These are phyloP conservation scores for Camponotus fellah DNA, from an alignment of 2,888 invertebrate species.

Conservation along the genomic window DNA sequence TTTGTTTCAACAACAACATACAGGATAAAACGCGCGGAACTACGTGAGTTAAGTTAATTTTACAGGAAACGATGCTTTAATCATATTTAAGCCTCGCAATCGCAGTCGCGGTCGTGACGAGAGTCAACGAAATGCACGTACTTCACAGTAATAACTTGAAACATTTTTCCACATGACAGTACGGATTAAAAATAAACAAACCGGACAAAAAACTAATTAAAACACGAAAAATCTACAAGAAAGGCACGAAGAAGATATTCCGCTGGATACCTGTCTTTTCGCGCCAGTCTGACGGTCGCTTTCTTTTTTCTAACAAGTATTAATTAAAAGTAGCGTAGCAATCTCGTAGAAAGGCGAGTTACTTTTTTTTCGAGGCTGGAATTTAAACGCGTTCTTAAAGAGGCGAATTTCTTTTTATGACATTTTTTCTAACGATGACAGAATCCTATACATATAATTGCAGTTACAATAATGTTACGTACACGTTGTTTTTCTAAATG, in stretches of 20 bases:
- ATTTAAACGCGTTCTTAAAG: constrained; percentile 37
- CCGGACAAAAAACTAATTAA: constrained; percentile 51
- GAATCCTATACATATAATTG: constrained; percentile 7
- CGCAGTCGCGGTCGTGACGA: not conserved
- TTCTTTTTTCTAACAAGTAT: constrained; percentile 26
- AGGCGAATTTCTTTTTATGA: constrained; percentile 32
- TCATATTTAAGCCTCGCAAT: constrained; percentile 35
- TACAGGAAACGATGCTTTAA: constrained; percentile 41
- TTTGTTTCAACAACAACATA: constrained; percentile 28
- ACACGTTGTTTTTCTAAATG: not conserved
- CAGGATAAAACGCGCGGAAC: not conserved
- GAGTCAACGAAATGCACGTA: constrained; percentile 22
- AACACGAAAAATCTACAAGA: constrained; percentile 40
- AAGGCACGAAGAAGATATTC: constrained; percentile 16
- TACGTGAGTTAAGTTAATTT: constrained; percentile 35
- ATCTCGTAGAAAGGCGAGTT: constrained; percentile 28
- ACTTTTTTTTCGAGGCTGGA: constrained; percentile 9
- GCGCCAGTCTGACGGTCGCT: constrained; percentile 20
- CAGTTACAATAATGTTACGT: not conserved
- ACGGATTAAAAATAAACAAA: constrained; percentile 47
- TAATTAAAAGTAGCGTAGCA: constrained; percentile 52
- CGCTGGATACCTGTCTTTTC: constrained; percentile 37
- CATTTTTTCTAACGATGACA: constrained; percentile 7
- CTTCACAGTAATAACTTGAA: constrained; percentile 42
- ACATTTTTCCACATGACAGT: constrained; percentile 35